Percentiles rank a stretch among this genome's conserved stretches.
Conservation (phyloP, 2,888 invertebrate species). For the Mesorhabditis sp. region DNA sequence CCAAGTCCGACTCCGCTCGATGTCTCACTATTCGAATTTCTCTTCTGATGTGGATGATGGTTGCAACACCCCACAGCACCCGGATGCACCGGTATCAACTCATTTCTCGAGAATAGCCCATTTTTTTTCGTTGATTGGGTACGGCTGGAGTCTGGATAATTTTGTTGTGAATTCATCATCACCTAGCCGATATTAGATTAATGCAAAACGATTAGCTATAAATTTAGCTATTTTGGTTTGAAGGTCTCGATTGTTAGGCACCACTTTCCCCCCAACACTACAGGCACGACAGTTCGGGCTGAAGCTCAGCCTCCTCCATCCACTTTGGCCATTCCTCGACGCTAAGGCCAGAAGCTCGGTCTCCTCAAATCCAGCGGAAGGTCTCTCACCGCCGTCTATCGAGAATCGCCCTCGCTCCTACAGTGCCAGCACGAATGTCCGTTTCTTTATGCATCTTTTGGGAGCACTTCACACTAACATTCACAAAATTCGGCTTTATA, state of each 20-base stretch:
- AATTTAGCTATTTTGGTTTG: neutral
- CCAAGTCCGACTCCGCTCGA: neutral
- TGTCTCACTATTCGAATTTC: slow-evolving; percentile 1
- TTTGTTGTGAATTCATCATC: no score
- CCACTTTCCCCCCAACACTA: neutral
- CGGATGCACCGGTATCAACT: neutral
- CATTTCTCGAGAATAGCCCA: no score
- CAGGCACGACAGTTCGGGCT: neutral
- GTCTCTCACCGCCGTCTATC: no score
- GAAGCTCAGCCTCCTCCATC: slow-evolving; percentile 2
- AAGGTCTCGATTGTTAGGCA: neutral
- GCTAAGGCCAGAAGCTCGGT: neutral
- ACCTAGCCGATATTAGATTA: no score
- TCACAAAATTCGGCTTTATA: neutral
- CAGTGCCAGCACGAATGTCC: neutral
- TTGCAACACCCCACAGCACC: neutral
- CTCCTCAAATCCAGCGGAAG: neutral
- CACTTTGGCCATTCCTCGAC: slow-evolving; percentile 5
- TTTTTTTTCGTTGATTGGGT: no score
- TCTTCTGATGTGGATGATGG: neutral
- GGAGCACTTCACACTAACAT: no score
- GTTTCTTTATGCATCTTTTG: no score
- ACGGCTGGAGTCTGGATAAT: no score
- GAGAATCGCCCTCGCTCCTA: neutral
- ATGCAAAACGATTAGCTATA: neutral